A percentile compares a stretch with the other conserved stretches of the same genome.
These are phyloP conservation scores for Callitettix versicolor DNA, from an alignment of 1,140 invertebrate species.

Conservation along the genomic window DNA sequence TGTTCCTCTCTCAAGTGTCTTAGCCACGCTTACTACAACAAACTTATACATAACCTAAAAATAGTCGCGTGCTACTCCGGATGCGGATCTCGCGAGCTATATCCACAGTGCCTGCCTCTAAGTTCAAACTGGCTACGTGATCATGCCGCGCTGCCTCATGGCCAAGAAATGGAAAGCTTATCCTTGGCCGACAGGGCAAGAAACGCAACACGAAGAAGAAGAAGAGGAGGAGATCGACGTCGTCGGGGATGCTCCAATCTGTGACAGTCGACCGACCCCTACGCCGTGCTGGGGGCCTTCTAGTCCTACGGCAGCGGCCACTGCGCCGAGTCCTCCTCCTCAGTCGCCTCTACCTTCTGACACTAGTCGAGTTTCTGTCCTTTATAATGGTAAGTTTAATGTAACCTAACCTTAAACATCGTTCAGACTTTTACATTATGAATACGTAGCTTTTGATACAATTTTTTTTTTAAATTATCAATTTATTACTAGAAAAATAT, in stretches of 20 bases:
- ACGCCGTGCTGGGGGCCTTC: conserved; percentile 48
- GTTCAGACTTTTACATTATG: no score
- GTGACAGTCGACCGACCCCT: conserved; percentile 15
- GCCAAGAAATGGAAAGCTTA: conserved; percentile 84
- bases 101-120: conserved; percentile 1
- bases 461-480: no score
- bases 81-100: conserved; percentile 27
- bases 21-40: no score
- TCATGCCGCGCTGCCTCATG: conserved; percentile 44
- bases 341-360: conserved; percentile 29
- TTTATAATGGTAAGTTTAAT: conserved; percentile 26
- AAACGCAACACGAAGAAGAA: conserved; percentile 31
- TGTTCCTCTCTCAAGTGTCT: not conserved
- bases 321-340: conserved; percentile 55
- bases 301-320: conserved; percentile 57
- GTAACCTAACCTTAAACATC: no score
- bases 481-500: no score
- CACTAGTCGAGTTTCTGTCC: conserved; percentile 18
- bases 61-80: not conserved
- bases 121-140: not conserved
- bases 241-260: conserved; percentile 43
- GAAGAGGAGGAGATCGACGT: conserved; percentile 78
- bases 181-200: conserved; percentile 52
- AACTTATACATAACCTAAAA: no score
- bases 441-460: no score